phyloP scores from a whole-genome alignment of 1,140 invertebrate species.

The Carcinoscorpius rotundicauda region DNA sequence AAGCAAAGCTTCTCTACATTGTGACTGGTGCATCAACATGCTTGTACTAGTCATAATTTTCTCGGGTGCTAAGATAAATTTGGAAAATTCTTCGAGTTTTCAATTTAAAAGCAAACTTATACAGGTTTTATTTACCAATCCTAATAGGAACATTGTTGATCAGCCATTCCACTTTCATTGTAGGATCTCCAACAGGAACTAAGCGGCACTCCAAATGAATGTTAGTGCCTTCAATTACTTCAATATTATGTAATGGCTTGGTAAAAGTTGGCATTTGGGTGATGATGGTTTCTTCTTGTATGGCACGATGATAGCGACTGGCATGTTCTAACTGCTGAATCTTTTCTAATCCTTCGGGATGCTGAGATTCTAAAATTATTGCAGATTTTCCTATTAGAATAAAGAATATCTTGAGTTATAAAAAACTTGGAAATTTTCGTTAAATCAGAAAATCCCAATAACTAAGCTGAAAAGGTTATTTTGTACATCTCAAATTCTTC shows the following conservation, averaged over 20 bases:
- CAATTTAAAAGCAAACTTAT: no score
- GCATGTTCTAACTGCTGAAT: conserved; percentile 86
- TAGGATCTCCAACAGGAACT: conserved; percentile 85
- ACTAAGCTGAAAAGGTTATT: no score
- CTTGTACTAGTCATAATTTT: no score
- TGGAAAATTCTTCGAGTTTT: no score
- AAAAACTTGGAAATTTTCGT: no score
- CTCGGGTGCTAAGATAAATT: no score
- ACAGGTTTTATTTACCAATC: conserved; percentile 34
- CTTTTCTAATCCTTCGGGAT: conserved; percentile 87
- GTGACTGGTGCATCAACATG: no score
- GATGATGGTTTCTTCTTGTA: conserved; percentile 59
- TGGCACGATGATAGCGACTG: conserved; percentile 53
- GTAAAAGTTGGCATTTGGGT: conserved; percentile 77
- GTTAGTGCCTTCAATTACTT: conserved; percentile 79
- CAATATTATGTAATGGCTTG: conserved; percentile 73
- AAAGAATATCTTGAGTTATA: not conserved
- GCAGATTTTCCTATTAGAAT: conserved; percentile 31
- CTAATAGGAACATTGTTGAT: conserved; percentile 71
- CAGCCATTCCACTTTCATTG: conserved; percentile 95
- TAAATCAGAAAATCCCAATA: no score
- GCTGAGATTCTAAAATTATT: conserved; percentile 83
- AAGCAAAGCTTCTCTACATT: no score
- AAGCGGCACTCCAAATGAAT: conserved; percentile 85
- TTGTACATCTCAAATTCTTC: not conserved